Evolutionary conservation across 2,113 vertebrate genomes (phyloP), one percentile per base, ranked within the genome.

Genomic region (Lepisosteus osseus): DNA sequence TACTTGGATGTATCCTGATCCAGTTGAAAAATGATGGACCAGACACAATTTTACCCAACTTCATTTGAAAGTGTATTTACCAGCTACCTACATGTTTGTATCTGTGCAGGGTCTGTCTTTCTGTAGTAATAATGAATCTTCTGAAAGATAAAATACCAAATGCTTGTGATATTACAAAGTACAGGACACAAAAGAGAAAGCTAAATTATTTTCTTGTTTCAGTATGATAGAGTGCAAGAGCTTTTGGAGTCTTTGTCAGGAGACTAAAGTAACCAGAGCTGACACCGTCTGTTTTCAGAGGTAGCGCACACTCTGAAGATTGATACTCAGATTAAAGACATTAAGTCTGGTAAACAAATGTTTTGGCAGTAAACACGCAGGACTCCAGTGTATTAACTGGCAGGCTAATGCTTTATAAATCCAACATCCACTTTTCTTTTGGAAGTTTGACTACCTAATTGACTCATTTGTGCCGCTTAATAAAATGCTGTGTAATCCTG

Each of bases 281-380:
- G 64, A 67, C 54, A 2, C n/a, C 45, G 54, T 42, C 63, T 44
- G 57, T 6, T 54, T 47, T 56, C 54, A 14, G 47, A 45, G 43
- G 43, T 0, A 45, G 44, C 14, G 65, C 55, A n/a, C 71, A 59
- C 17, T 14, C 64, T 47, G 65, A 42, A 67, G 64, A 61, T 67
- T 64, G 65, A 29, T 67, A 41, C 64, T 67, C 47, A 64, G 64
- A 72, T 72, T 72, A 72, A 67, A 59, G 54, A 72, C 65, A 72
- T 65, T 72, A 72, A 42, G 15, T 54, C 51, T 59, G 17, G 65
- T 72, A 72, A 67, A 72, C 71, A 72, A 67, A 67, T 47, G 71
- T 56, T 44, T 12, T 59, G 71, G 54, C 71, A 59, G 71, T 5
- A 44, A 66, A 72, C 65, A 55, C 14, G 41, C 12, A 67, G 54